These are phyloP conservation scores for Tetragonula clypearis DNA, from an alignment of 1,140 invertebrate species.

Conservation along the genomic window DNA sequence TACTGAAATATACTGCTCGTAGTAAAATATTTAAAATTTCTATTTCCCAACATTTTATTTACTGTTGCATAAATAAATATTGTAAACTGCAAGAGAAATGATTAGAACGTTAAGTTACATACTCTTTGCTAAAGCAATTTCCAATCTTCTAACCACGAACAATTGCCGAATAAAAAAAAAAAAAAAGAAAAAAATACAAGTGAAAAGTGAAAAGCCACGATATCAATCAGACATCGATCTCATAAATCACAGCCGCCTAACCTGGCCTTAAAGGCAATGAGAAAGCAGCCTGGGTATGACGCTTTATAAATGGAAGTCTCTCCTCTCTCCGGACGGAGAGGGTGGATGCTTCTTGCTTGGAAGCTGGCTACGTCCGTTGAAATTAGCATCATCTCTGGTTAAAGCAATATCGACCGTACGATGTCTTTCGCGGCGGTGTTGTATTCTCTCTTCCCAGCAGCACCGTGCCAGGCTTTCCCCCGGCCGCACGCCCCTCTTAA, in stretches of 20 bases:
- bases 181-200: neutral
- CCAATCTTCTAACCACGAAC: too few species aligned
- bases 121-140: too few species aligned
- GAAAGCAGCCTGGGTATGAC: conserved; percentile 17
- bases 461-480: neutral
- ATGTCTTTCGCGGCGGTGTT: conserved; percentile 31
- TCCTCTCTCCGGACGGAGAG: conserved; percentile 24
- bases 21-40: too few species aligned
- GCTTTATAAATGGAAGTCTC: conserved; percentile 45
- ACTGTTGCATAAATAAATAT: too few species aligned
- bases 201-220: conserved; percentile 7
- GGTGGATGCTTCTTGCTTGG: conserved; percentile 25
- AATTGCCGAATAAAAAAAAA: too few species aligned
- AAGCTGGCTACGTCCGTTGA: conserved; percentile 44
- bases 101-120: too few species aligned
- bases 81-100: too few species aligned
- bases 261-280: conserved; percentile 23
- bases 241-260: conserved; percentile 34
- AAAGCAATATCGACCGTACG: conserved; percentile 64
- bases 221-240: conserved; percentile 24
- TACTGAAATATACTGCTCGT: too few species aligned
- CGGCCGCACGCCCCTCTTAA: conserved; percentile 64
- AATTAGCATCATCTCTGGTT: conserved; percentile 66
- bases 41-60: too few species aligned
- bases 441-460: conserved; percentile 13